A percentile compares a stretch with the other conserved stretches of the same genome.
Conservation (phyloP, 2,113 vertebrate genomes). For the Oreochromis niloticus region DNA sequence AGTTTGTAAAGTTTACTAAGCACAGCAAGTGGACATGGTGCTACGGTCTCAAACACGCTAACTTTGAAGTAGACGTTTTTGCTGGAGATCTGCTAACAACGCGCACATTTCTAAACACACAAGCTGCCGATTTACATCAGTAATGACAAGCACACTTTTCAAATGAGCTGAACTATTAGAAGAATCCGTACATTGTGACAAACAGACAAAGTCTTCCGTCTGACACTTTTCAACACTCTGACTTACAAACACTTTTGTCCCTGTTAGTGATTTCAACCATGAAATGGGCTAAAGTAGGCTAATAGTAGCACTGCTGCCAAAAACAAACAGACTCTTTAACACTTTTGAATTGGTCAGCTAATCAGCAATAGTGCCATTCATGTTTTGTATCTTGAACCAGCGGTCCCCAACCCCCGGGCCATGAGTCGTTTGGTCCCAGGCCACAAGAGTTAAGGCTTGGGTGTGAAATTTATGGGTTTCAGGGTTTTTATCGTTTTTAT, state of each 20-base stretch:
- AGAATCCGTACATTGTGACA: neutral
- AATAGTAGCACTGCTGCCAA: neutral
- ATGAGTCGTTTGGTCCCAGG: fast-evolving
- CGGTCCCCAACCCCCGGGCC: fast-evolving
- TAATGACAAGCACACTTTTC: neutral
- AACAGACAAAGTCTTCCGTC: neutral
- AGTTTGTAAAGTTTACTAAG: neutral
- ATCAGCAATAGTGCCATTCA: neutral
- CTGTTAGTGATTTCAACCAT: neutral
- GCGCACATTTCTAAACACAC: neutral
- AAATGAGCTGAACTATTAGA: neutral
- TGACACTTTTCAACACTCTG: neutral
- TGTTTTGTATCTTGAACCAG: neutral
- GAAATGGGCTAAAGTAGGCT: neutral
- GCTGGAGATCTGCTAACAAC: neutral
- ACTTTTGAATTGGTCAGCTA: neutral
- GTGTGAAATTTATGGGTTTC: neutral
- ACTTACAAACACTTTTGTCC: neutral
- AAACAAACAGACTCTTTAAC: neutral
- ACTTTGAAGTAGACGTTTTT: neutral
- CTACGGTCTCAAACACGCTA: neutral
- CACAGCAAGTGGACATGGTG: neutral
- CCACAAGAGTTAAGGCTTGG: neutral
- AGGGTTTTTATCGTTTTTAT: neutral
- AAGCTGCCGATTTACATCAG: neutral